These are phyloP conservation scores for Ceraclea dissimilis DNA, from an alignment of 2,888 invertebrate species.

Conservation along the genomic window DNA sequence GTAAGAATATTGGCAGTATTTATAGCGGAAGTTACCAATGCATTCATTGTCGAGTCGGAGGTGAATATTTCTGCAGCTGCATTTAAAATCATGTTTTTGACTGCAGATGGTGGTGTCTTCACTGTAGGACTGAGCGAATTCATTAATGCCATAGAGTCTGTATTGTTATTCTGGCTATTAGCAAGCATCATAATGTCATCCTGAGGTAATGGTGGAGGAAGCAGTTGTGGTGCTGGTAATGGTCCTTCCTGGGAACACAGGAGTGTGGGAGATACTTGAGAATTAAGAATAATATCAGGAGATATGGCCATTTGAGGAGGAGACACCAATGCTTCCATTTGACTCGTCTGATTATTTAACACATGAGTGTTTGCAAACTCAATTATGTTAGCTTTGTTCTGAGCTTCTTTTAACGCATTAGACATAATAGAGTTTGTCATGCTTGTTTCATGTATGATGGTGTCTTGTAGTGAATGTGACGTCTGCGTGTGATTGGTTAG, in stretches of 20 bases:
- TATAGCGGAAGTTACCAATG: conserved; percentile 48
- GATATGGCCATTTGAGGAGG: conserved; percentile 38
- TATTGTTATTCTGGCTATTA: conserved; percentile 29
- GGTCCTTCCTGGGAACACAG: conserved; percentile 37
- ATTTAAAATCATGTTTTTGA: conserved; percentile 68
- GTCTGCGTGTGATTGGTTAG: conserved; percentile 32
- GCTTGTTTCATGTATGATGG: conserved; percentile 17
- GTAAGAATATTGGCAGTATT: conserved; percentile 44
- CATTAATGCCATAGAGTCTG: conserved; percentile 20
- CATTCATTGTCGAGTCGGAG: conserved; percentile 53
- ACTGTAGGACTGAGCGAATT: conserved; percentile 32
- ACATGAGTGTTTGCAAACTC: conserved; percentile 27
- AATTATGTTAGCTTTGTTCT: conserved; percentile 16
- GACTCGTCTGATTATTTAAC: conserved; percentile 41
- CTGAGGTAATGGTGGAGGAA: not conserved
- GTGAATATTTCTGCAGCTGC: conserved; percentile 65
- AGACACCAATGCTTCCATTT: conserved; percentile 44
- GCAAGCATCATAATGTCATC: conserved; percentile 41
- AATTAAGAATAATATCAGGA: conserved; percentile 54
- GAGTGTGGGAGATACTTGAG: conserved; percentile 54
- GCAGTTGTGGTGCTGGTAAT: conserved; percentile 18
- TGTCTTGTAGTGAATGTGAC: conserved; percentile 20
- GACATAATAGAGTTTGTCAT: conserved; percentile 18
- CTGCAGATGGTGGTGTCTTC: conserved; percentile 53
- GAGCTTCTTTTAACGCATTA: conserved; percentile 9